Evolutionary conservation across 2,113 vertebrate genomes (phyloP).

Genomic region (Rhinolophus ferrumequinum): DNA sequence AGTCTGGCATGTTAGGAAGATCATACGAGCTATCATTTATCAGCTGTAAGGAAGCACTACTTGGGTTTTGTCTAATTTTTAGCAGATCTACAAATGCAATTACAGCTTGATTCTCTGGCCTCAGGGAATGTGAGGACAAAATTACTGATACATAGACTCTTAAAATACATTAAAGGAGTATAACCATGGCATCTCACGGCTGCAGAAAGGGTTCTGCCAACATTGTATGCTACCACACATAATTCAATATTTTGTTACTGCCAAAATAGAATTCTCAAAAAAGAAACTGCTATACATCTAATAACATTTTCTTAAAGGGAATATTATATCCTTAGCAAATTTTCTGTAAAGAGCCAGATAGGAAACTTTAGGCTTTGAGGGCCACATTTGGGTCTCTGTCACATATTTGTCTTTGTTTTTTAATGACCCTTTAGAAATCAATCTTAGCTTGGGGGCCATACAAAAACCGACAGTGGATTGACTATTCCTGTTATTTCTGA

Average conservation of each 20-base stretch:
- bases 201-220: background rate
- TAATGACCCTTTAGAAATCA: background rate
- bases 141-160: background rate
- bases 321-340: background rate
- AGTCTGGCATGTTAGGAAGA: background rate
- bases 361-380: background rate
- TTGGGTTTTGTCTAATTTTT: constrained; percentile 18
- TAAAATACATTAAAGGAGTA: constrained; percentile 18
- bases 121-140: background rate
- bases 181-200: background rate
- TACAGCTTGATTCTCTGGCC: background rate
- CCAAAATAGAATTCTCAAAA: constrained; percentile 7
- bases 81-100: constrained; percentile 42
- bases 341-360: background rate
- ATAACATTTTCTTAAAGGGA: constrained; percentile 42
- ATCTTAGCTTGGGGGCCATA: background rate
- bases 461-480: background rate
- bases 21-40: background rate
- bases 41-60: background rate
- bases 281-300: background rate
- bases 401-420: background rate
- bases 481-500: background rate
- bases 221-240: background rate
- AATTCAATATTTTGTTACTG: background rate
- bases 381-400: background rate